phyloP scores from a whole-genome alignment of 2,113 vertebrate genomes.

The Chionodraco myersi region DNA sequence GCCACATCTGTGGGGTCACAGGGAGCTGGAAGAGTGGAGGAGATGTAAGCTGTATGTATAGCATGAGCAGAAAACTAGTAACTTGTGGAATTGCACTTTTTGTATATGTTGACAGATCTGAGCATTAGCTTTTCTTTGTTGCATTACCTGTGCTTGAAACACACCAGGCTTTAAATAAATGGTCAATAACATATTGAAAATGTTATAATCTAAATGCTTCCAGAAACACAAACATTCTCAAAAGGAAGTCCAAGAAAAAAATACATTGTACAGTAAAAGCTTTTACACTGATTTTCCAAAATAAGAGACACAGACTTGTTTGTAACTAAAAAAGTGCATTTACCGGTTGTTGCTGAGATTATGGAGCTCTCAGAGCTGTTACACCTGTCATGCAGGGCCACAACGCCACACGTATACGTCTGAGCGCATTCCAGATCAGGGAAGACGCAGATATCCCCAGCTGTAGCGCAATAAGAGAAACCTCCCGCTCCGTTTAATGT shows the following conservation, averaged over 20 bases:
- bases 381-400: constrained; percentile 65
- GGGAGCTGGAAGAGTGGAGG: constrained; percentile 70
- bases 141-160: not conserved
- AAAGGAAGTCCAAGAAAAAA: not conserved
- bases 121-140: not conserved
- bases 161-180: not conserved
- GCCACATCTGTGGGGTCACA: constrained; percentile 76
- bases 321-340: not conserved
- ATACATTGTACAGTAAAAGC: not conserved
- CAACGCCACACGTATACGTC: constrained; percentile 69
- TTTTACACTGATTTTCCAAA: not conserved
- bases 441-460: constrained; percentile 61
- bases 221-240: not conserved
- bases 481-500: constrained; percentile 42
- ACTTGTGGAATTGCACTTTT: not conserved
- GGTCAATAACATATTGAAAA: no score
- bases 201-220: not conserved
- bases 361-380: constrained; percentile 67
- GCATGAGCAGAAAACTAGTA: not conserved
- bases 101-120: not conserved
- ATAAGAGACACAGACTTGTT: not conserved
- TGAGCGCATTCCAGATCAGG: constrained; percentile 75
- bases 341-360: constrained; percentile 72
- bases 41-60: not conserved
- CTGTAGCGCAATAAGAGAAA: constrained; percentile 47